A percentile compares a stretch with the other conserved stretches of the same genome.
phyloP scores from a whole-genome alignment of 2,797 vertebrate species.

The Anas capensis region DNA sequence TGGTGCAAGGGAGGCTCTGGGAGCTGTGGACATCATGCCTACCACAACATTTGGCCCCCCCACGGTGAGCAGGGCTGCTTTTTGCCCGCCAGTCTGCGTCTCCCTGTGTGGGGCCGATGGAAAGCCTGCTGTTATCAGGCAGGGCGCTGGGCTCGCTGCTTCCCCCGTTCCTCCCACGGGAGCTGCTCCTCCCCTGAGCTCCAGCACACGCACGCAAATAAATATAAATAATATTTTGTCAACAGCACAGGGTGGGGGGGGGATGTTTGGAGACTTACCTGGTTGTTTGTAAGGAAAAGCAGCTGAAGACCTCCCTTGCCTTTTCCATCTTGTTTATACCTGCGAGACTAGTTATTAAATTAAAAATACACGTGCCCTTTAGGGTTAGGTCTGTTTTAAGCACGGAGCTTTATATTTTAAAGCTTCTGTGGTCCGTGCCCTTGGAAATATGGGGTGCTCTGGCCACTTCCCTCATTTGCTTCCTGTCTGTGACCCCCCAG shows the following conservation, averaged over 20 bases:
- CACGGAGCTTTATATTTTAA: neutral
- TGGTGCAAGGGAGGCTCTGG: fast-evolving
- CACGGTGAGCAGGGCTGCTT: fast-evolving
- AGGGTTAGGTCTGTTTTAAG: neutral
- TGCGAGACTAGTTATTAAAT: neutral
- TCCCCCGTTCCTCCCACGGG: neutral
- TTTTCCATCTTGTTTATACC: neutral
- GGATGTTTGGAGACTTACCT: neutral
- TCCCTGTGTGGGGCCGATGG: neutral
- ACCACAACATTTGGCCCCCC: neutral
- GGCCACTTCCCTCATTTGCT: neutral
- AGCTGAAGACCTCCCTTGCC: neutral
- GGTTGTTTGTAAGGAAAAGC: neutral
- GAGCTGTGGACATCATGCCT: neutral
- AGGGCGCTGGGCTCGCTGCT: neutral
- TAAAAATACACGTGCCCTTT: neutral
- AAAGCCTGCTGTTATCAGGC: neutral
- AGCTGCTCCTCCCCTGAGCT: neutral
- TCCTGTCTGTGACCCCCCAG: neutral
- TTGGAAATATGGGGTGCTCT: neutral
- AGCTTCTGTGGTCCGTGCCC: neutral
- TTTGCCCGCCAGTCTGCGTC: neutral
- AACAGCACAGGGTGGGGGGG: fast-evolving
- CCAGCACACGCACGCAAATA: neutral
- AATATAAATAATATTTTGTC: neutral